Evolutionary conservation across 2,888 invertebrate genomes (phyloP).

Genomic region (Aphodius sticticus): DNA sequence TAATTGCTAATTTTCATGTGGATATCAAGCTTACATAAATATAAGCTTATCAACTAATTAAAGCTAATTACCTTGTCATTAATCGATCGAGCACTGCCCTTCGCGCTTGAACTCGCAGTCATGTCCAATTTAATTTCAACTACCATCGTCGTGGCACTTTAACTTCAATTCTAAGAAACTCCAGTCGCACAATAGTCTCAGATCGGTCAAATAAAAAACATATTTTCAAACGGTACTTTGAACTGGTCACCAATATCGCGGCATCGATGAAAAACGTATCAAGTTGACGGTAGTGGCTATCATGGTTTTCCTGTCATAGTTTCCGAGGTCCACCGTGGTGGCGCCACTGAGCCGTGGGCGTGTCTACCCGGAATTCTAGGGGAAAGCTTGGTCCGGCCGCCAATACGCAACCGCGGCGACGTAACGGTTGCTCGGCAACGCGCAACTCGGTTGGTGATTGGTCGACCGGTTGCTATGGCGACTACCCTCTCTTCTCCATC

Average conservation of each 20-base stretch:
- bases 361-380: constrained; percentile 58
- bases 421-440: constrained; percentile 38
- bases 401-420: constrained; percentile 44
- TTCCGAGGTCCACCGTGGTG: constrained; percentile 47
- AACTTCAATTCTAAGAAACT: neutral
- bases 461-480: constrained; percentile 47
- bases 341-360: constrained; percentile 55
- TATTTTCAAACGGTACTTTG: constrained; percentile 9
- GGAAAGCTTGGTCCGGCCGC: constrained; percentile 38
- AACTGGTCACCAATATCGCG: constrained; percentile 21
- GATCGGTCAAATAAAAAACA: neutral
- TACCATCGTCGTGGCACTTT: neutral
- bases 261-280: constrained; percentile 43
- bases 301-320: constrained; percentile 47
- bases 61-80: constrained; percentile 4
- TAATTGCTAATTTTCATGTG: too few species aligned
- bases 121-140: neutral
- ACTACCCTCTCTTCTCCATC: constrained; percentile 53
- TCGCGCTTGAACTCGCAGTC: neutral
- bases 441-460: constrained; percentile 34
- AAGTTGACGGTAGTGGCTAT: constrained; percentile 46
- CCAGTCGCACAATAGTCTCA: neutral
- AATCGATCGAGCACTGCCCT: neutral
- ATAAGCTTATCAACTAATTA: neutral
- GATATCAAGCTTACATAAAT: neutral